phyloP scores from a whole-genome alignment of 2,888 invertebrate species.

The Allophyes oxyacanthae region DNA sequence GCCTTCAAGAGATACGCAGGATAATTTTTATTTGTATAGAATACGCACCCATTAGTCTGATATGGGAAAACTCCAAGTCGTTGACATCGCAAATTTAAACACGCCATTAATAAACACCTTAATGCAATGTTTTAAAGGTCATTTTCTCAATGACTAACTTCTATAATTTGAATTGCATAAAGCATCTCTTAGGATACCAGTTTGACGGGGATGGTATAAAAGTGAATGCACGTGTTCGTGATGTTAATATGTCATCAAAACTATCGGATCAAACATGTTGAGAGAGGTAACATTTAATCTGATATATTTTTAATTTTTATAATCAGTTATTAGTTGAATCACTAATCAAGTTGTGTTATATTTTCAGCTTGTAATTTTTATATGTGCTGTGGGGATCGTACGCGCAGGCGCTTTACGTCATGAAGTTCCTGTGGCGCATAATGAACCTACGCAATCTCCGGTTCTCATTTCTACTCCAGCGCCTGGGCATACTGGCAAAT shows the following conservation, averaged over 20 bases:
- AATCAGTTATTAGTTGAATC: background rate
- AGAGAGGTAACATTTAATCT: conserved; percentile 67
- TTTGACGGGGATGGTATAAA: conserved; percentile 78
- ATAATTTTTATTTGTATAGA: too few relatives aligned
- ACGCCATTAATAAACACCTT: conserved; percentile 43
- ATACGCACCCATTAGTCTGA: conserved; percentile 1
- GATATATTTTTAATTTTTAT: background rate
- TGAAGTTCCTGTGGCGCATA: background rate
- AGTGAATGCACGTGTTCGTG: conserved; percentile 73
- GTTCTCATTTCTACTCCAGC: background rate
- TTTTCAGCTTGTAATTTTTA: conserved; percentile 35
- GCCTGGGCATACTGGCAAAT: too few relatives aligned
- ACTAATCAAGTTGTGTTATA: conserved; percentile 10
- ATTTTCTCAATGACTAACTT: conserved; percentile 57
- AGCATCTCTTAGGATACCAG: conserved; percentile 75
- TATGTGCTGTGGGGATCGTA: conserved; percentile 26
- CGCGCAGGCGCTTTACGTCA: conserved; percentile 7
- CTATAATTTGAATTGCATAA: conserved; percentile 63
- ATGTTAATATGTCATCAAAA: conserved; percentile 76
- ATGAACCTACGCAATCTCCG: conserved; percentile 1
- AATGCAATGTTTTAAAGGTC: conserved; percentile 56
- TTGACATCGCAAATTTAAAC: conserved; percentile 23
- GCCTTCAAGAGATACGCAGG: too few relatives aligned
- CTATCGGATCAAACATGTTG: conserved; percentile 73
- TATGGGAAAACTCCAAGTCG: conserved; percentile 11